Percentiles rank a stretch among this genome's conserved stretches.
Conservation (phyloP, 2,888 invertebrate species). For the Cheilosia grossa region DNA sequence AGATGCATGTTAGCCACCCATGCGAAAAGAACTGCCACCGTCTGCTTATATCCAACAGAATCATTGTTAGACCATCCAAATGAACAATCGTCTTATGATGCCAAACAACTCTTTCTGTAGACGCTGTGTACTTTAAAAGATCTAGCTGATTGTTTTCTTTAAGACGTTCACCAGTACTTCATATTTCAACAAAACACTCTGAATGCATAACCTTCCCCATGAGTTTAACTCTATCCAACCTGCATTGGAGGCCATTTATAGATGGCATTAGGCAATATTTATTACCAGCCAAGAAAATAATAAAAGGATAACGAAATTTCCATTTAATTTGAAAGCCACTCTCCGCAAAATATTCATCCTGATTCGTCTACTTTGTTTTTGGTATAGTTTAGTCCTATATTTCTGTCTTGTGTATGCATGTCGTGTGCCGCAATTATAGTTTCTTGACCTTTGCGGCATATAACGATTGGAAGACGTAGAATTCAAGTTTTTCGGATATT, state of each 20-base stretch:
- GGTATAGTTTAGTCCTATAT: constrained; percentile 2
- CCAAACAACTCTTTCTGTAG: too few species aligned
- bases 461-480: constrained; percentile 15
- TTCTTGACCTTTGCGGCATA: constrained; percentile 55
- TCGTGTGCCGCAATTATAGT: constrained; percentile 66
- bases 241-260: constrained; percentile 38
- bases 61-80: too few species aligned
- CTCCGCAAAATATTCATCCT: constrained; percentile 28
- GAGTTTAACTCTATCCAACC: not conserved
- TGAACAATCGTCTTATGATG: too few species aligned
- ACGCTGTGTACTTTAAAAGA: too few species aligned
- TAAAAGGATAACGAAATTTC: constrained; percentile 53
- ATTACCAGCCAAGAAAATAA: constrained; percentile 36
- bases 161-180: too few species aligned
- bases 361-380: not conserved
- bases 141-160: too few species aligned
- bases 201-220: not conserved
- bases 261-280: constrained; percentile 52
- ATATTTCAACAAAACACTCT: not conserved
- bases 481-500: constrained; percentile 3
- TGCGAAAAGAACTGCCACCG: too few species aligned
- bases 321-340: constrained; percentile 53
- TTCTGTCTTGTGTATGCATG: constrained; percentile 37
- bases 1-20: too few species aligned
- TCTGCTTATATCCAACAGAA: too few species aligned